These are phyloP conservation scores for Trichosurus vulpecula DNA, from an alignment of 2,797 vertebrate genomes.

Conservation along the genomic window DNA sequence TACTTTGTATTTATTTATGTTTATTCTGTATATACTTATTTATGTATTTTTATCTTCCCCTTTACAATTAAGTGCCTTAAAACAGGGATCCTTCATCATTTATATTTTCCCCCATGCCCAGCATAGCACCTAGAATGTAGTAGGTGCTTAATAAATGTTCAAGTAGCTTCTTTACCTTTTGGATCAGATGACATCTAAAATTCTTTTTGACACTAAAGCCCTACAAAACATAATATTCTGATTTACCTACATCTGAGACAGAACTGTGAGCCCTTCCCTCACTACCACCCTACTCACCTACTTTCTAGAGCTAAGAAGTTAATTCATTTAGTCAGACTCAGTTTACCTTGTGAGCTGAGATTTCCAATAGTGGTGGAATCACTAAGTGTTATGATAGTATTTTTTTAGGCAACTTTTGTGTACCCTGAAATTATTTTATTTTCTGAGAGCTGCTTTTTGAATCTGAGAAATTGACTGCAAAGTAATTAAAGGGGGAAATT, in stretches of 20 bases:
- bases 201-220: background rate
- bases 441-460: constrained; percentile 30
- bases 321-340: background rate
- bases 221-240: background rate
- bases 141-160: background rate
- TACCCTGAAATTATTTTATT: constrained; percentile 40
- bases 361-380: background rate
- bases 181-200: background rate
- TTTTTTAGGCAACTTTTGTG: constrained; percentile 22
- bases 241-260: background rate
- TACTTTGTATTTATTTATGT: background rate
- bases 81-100: background rate
- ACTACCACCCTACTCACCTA: background rate
- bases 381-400: background rate
- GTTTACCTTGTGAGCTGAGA: background rate
- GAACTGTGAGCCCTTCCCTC: background rate
- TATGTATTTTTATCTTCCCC: background rate
- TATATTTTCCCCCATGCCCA: background rate
- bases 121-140: background rate
- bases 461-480: constrained; percentile 20
- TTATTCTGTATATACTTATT: background rate
- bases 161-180: background rate
- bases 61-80: background rate
- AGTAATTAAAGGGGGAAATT: constrained; percentile 15
- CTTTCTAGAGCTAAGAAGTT: background rate